These are phyloP conservation scores for Zoroaster sp. DNA, from an alignment of 53 echinoderm and acorn worm genomes.

Conservation along the genomic window DNA sequence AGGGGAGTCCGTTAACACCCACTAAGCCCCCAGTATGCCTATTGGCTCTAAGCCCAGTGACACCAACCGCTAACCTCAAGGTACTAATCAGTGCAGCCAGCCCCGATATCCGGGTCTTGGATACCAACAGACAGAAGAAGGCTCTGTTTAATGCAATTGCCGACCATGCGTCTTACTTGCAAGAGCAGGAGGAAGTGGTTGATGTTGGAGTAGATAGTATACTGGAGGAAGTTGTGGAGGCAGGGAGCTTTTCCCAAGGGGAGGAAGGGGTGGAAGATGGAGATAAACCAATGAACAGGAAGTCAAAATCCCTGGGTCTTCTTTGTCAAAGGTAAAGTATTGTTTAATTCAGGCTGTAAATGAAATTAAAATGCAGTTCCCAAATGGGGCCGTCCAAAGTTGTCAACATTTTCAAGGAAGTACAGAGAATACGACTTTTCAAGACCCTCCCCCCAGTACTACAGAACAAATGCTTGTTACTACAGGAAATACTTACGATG, in stretches of 20 bases:
- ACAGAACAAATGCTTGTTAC: too few relatives aligned
- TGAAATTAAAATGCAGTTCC: too few relatives aligned
- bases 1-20: slow-evolving; percentile 55
- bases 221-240: background rate
- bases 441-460: too few relatives aligned
- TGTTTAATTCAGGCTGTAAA: too few relatives aligned
- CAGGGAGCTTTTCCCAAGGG: slow-evolving; percentile 42
- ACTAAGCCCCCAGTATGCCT: slow-evolving; percentile 56
- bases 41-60: slow-evolving; percentile 58
- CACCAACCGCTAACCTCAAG: slow-evolving; percentile 93
- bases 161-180: slow-evolving; percentile 55
- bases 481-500: too few relatives aligned
- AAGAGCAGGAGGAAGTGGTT: background rate
- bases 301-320: slow-evolving; percentile 78
- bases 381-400: too few relatives aligned
- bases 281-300: slow-evolving; percentile 68
- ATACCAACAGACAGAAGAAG: slow-evolving; percentile 76
- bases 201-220: background rate
- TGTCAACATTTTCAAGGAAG: too few relatives aligned
- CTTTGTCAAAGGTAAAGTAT: slow-evolving; percentile 78
- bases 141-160: slow-evolving; percentile 70
- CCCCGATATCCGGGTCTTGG: slow-evolving; percentile 82
- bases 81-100: slow-evolving; percentile 81
- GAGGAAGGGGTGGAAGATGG: slow-evolving; percentile 68
- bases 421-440: too few relatives aligned